Evolutionary conservation across 2,113 vertebrate genomes (phyloP), one percentile per base, ranked within the genome.

Genomic region (Myrmecobius fasciatus): DNA sequence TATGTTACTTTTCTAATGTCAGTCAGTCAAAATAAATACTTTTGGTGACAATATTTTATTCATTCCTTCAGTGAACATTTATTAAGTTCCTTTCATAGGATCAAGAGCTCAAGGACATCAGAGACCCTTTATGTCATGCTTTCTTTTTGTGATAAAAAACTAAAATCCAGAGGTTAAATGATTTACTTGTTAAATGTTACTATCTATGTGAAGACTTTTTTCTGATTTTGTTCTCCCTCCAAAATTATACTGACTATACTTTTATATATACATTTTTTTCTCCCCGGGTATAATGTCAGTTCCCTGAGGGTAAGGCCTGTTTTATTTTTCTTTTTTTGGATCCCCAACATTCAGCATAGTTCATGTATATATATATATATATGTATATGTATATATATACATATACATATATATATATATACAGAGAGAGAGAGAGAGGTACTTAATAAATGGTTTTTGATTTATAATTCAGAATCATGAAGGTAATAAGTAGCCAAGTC

Each of bases 21-120:
- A 93, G 88, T 94, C 26, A 92, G 9, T 26, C 46, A 94, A 89
- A 92, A 94, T 92, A 31, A 92, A 90, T 53, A 92, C 56, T 93
- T 90, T 90, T 36, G 91, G 6, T 89, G 90, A 26, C 12, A 92
- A 46, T 53, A 93, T 89, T 75, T 7, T 52, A n/a, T 43, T 31
- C 43, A 89, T 89, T 24, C 49, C 52, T 52, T 43, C 91, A 92
- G 31, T 43, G 92, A 90, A 36, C 12, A 53, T 91, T 91, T 96
- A 46, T 92, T 52, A 51, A 92, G 56, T 3, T 47, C 4, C 11
- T 93, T 94, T 12, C 89, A 90, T 83, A 91, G 43, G 47, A 89
- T 95, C 17, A 92, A 94, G 26, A 91, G 1, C 24, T 28, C 47
- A 51, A 43, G 43, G 67, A 43, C 92, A 52, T 14, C 53, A 97